Base-by-base conservation (phyloP, 2,888 invertebrate species). In the Polietes domitor region DNA sequence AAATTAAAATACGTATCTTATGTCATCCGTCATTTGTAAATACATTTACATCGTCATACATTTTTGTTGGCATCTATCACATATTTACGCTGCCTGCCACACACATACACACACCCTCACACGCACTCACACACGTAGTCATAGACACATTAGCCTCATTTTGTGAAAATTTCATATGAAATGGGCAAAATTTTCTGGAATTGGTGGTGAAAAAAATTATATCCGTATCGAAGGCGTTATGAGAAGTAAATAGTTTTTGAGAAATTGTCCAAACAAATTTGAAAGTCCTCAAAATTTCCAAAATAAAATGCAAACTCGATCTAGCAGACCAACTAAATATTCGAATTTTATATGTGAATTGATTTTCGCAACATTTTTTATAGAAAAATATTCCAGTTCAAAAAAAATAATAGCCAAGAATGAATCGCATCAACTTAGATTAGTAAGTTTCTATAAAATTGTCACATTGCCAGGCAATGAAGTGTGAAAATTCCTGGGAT, bases 61-160 rank as follows among this genome's bases (percentile, higher is more conserved):
- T 65, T 21, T 41, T 21, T 41, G 15, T 6, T 43, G 10, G 21
- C 43, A 65, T 37, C 41, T 28, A n/a, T 68, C 43, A 68, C 68
- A 37, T 24, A 37, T 68, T 68, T 24, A 26, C 68, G 68, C 68
- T 68, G 58, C 58, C 26, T 68, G 68, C 43, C 15, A 37, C 37
- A 65, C 65, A 65, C 63, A 9, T 9, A 28, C 63, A 32, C 63
- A 17, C 32, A 17, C 37, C 37, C 17, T 9, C 65, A 65, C 65
- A 21, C 55, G 21, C 68, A 43, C 41, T 7, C 65, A 41, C 21
- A 68, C 43, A 68, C 37, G 28, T 65, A 68, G 19, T 68, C 41
- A 21, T 68, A 24, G 41, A 24, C 4, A 26, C 58, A 26, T 58
- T 26, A 58, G 10, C 10, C 19, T 53, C 65, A 65, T 41, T 32